Evolutionary conservation across 2,888 invertebrate species (phyloP).

Genomic region (Crocallis elinguaria): DNA sequence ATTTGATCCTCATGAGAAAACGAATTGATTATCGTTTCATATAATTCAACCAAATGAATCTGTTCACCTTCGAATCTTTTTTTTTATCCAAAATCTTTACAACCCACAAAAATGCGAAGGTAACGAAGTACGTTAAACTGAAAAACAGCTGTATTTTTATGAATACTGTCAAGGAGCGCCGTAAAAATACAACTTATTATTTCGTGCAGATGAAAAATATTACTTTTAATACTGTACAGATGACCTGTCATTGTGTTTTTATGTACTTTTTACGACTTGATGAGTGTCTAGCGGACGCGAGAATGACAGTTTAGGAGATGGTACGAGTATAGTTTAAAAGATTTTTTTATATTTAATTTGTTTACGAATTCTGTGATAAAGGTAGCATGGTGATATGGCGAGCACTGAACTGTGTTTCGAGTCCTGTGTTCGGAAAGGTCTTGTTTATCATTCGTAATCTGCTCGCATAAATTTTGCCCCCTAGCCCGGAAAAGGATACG

Average conservation of each 20-base stretch:
- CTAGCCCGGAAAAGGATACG: too few species aligned
- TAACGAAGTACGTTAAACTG: constrained; percentile 4
- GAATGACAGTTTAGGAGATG: background rate
- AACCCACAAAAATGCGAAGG: constrained; percentile 7
- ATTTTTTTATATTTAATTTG: background rate
- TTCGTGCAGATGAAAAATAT: constrained; percentile 3
- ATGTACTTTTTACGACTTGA: constrained; percentile 11
- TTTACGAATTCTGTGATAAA: too few species aligned
- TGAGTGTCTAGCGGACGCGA: background rate
- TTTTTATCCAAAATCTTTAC: background rate
- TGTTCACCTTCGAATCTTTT: background rate
- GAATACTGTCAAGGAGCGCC: constrained; percentile 7
- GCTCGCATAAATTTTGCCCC: too few species aligned
- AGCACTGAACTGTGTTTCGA: too few species aligned
- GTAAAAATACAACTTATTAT: constrained; percentile 12
- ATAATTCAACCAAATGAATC: too few species aligned
- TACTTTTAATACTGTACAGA: background rate
- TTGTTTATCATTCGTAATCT: too few species aligned
- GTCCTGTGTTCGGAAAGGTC: too few species aligned
- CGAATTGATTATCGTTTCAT: too few species aligned
- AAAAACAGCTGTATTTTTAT: background rate
- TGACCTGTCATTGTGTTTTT: constrained; percentile 12
- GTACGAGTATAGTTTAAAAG: background rate
- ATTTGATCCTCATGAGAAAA: too few species aligned
- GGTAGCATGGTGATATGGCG: too few species aligned